Evolutionary conservation across 1,140 invertebrate species (phyloP), one percentile per base, ranked within the genome.

Genomic region (Atta texana): DNA sequence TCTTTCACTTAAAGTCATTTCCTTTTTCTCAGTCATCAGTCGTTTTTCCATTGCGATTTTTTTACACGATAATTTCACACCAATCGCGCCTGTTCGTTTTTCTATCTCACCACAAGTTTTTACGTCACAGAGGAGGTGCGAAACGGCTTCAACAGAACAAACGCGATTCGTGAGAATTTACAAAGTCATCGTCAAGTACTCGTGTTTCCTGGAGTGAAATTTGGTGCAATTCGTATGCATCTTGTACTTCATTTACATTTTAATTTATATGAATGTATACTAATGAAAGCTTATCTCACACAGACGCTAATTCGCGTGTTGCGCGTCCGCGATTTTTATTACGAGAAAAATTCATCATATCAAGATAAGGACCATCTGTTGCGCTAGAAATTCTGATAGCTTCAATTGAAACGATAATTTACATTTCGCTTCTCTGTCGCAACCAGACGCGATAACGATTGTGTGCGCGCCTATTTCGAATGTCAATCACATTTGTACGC

Each of bases 181-280:
- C 71, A 28, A 82, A 76, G 85, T 89, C 44, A 84, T 28, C 44
- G 34, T 68, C 66, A 78, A 82, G 63, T 68, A 66, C 55, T 85
- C 74, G 12, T 21, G 55, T n/a, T 4, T 51, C 0, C 21, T 18
- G 28, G 63, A 81, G 66, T 74, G 78, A 90, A 84, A 90, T 84
- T 34, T 12, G 61, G 21, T 57, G 64, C 28, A 31, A 12, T 44
- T 10, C 31, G 14, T 16, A 59, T 12, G 53, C 55, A 53, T 86
- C 75, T 75, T 61, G 24, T 63, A 49, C 44, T 59, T 69, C 66
- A 84, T 87, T 89, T 89, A 68, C 88, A 84, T 89, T 78, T 89
- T 68, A 59, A 87, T 89, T 71, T 59, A 72, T 57, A 53, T 28
- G 28, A 53, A 74, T 10, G n/a, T 10, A 24, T 24, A 24, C 55